A percentile compares a stretch with the other conserved stretches of the same genome.
phyloP scores from a whole-genome alignment of 1,140 invertebrate genomes.

The Drosophila santomea region DNA sequence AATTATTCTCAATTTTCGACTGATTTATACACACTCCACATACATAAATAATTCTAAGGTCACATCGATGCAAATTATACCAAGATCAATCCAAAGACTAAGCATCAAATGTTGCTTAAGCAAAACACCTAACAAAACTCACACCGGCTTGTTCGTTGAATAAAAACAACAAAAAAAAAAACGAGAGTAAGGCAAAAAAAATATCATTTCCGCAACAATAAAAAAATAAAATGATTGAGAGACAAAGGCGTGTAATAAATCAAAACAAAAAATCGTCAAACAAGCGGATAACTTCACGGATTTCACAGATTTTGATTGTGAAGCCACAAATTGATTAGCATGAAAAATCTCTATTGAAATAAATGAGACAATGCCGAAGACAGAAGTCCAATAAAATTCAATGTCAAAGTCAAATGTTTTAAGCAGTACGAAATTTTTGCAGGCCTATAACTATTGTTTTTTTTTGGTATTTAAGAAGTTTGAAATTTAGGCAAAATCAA shows the following conservation, averaged over 20 bases:
- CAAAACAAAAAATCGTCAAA: slow-evolving; percentile 34
- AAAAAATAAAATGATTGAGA: slow-evolving; percentile 49
- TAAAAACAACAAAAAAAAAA: slow-evolving; percentile 7
- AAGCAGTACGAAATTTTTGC: background rate
- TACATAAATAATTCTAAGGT: slow-evolving; percentile 37
- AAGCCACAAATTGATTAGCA: slow-evolving; percentile 50
- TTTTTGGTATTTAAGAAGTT: background rate
- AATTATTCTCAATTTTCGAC: slow-evolving; percentile 46
- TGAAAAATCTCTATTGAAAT: slow-evolving; percentile 32
- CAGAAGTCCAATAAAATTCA: slow-evolving; percentile 17
- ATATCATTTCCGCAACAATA: slow-evolving; percentile 69
- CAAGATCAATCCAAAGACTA: slow-evolving; percentile 10
- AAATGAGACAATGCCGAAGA: slow-evolving; percentile 8
- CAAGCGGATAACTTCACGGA: slow-evolving; percentile 27
- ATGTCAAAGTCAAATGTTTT: slow-evolving; percentile 52
- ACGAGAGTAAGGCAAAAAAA: slow-evolving; percentile 29
- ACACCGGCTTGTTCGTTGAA: slow-evolving; percentile 5
- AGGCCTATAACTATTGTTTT: background rate
- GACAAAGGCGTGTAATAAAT: slow-evolving; percentile 38
- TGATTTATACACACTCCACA: slow-evolving; percentile 28
- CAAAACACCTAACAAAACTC: slow-evolving; percentile 7
- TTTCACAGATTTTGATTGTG: slow-evolving; percentile 60
- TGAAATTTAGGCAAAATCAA: background rate
- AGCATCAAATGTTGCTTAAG: background rate
- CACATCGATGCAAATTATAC: slow-evolving; percentile 37